A percentile compares a stretch with the other conserved stretches of the same genome.
Evolutionary conservation across 1,140 invertebrate species (phyloP).

Genomic region (Drosophila navojoa): DNA sequence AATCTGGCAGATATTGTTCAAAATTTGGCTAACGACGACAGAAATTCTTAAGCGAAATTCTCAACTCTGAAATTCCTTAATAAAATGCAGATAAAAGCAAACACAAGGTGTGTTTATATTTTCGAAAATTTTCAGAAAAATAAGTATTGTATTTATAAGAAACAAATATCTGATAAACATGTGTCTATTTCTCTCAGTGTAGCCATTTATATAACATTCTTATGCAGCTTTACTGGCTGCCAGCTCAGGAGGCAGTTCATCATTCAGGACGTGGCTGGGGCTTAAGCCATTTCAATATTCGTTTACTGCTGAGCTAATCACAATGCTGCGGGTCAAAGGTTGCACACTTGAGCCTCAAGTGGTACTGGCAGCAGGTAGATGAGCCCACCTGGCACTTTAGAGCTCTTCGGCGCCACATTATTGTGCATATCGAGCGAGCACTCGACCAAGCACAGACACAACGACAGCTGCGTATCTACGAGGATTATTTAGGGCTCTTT

Average conservation of each 20-base stretch:
- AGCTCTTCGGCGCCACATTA: conserved; percentile 70
- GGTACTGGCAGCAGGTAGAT: conserved; percentile 33
- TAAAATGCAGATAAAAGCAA: too few relatives aligned
- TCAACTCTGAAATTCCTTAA: too few relatives aligned
- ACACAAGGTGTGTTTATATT: too few relatives aligned
- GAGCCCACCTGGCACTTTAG: conserved; percentile 66
- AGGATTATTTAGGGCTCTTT: conserved; percentile 59
- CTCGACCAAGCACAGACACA: conserved; percentile 15
- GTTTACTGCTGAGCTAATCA: conserved; percentile 63
- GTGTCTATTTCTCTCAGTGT: background rate
- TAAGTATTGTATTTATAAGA: too few relatives aligned
- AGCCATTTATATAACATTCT: conserved; percentile 1
- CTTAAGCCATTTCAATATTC: conserved; percentile 12
- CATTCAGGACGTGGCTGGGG: conserved; percentile 26
- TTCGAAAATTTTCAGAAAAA: too few relatives aligned
- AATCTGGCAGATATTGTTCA: background rate
- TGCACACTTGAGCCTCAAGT: conserved; percentile 46
- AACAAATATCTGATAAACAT: too few relatives aligned
- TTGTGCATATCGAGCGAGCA: conserved; percentile 74
- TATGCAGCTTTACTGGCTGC: conserved; percentile 21
- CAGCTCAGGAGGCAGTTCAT: conserved; percentile 57
- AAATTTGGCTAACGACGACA: background rate
- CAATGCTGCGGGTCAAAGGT: conserved; percentile 61
- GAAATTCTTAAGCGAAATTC: too few relatives aligned
- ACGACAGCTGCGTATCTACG: conserved; percentile 28